Evolutionary conservation across 2,888 invertebrate species (phyloP).

Genomic region (Andrena hattorfiana): DNA sequence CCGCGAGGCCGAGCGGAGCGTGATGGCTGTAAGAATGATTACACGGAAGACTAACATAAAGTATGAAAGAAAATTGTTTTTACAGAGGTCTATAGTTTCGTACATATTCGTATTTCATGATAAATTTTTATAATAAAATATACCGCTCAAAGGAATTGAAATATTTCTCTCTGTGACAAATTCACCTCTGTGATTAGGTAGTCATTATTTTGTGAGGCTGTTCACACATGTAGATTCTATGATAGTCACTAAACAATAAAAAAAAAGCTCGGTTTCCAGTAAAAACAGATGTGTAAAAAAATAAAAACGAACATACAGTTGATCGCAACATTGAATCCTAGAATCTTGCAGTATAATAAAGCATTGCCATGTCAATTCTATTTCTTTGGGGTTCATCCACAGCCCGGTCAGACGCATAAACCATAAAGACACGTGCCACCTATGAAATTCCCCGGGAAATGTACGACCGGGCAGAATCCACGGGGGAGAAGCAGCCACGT

Average conservation of each 20-base stretch:
- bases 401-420: slow-evolving; percentile 76
- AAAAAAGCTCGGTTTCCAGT: neutral
- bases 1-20: slow-evolving; percentile 26
- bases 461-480: slow-evolving; percentile 62
- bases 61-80: neutral
- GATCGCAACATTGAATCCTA: slow-evolving; percentile 55
- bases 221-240: too few relatives aligned
- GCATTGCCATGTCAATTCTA: slow-evolving; percentile 63
- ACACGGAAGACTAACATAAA: neutral
- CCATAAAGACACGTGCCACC: slow-evolving; percentile 74
- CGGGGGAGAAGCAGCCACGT: slow-evolving; percentile 54
- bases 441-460: slow-evolving; percentile 66
- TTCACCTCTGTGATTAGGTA: too few relatives aligned
- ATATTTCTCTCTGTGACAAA: too few relatives aligned
- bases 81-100: neutral
- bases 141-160: too few relatives aligned
- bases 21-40: slow-evolving; percentile 29
- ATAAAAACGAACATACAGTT: slow-evolving; percentile 40
- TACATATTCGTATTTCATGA: neutral
- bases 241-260: too few relatives aligned
- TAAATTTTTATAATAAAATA: too few relatives aligned
- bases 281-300: neutral
- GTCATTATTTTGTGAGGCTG: too few relatives aligned
- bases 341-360: slow-evolving; percentile 67
- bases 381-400: slow-evolving; percentile 66